Conservation (phyloP, 2,113 vertebrate species). For the Oncorhynchus mykiss region DNA sequence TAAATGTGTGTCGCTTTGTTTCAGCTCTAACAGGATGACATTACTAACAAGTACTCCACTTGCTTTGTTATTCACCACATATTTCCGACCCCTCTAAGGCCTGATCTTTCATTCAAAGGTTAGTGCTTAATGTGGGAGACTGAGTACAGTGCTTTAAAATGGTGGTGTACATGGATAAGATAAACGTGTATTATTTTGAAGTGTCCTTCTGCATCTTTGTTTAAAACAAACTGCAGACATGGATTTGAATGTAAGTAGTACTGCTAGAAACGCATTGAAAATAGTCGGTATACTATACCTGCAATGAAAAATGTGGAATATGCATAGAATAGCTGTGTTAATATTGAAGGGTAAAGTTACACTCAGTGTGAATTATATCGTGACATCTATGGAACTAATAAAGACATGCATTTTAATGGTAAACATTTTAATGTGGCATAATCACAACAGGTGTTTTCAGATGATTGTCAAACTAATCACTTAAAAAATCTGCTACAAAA, state of each 20-base stretch:
- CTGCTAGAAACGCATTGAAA: neutral
- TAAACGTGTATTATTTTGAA: neutral
- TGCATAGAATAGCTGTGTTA: neutral
- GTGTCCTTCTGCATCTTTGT: neutral
- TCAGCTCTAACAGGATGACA: constrained; percentile 64
- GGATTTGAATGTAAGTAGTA: neutral
- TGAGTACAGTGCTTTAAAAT: constrained; percentile 24
- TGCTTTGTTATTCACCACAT: constrained; percentile 50
- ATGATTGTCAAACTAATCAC: too few relatives aligned
- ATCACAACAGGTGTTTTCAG: too few relatives aligned
- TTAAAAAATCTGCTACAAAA: too few relatives aligned
- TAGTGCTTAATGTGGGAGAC: constrained; percentile 21
- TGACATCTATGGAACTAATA: too few relatives aligned
- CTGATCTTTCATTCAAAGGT: constrained; percentile 50
- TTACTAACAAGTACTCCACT: constrained; percentile 62
- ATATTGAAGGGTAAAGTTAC: neutral
- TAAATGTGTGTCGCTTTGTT: constrained; percentile 64
- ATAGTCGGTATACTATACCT: neutral
- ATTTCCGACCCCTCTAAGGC: constrained; percentile 27
- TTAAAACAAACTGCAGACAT: neutral
- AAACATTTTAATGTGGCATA: too few relatives aligned
- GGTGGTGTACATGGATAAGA: neutral
- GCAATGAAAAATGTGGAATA: neutral
- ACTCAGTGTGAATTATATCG: neutral
- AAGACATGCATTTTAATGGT: too few relatives aligned